Base-by-base conservation (phyloP, 1,140 invertebrate species). In the Nebria ingens region DNA sequence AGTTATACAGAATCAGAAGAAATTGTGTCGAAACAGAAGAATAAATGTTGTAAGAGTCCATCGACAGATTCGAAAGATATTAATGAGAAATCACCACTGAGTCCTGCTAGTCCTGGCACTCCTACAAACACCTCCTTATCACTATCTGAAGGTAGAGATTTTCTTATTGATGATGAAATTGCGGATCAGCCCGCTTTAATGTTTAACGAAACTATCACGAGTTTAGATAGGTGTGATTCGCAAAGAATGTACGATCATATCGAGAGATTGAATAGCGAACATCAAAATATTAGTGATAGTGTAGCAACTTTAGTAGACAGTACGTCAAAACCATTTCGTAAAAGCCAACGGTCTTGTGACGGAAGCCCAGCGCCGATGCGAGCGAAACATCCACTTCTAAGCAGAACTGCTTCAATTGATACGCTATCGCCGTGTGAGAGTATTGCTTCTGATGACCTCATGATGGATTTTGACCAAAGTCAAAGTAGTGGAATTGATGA, bases 91-190 rank as follows among this genome's bases (percentile, higher is more conserved):
- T 56, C 56, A 20, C 64, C 65, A 51, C 53, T 61, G 38, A 55
- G 73, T 29, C 76, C 76, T 15, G 77, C 81, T 29, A 80, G 80
- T 29, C 85, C 86, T 0, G 85, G 82, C 6, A 86, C 85, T 0
- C 86, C 86, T 1, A 88, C 85, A 0, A 86, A 87, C 57, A 84
- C 81, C 0, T 87, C 85, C 0, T 68, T 88, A 1, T 86, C 83
- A 3, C 68, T 87, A 13, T 86, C 84, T 0, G 79, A 87, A 54
- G 80, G 79, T 2, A 79, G 83, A 56, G 81, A 84, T 64, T 86
- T 82, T 71, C 80, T 89, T 40, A 88, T 89, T 58, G 91, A 93
- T 64, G 91, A 93, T 62, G 91, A 93, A 70, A 93, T 93, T 50
- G 87, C 87, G 11, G 91, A 93, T 71, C 91, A 93, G 66, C 91